Evolutionary conservation across 2,888 invertebrate species (phyloP).

Genomic region (Pheosia tremula): DNA sequence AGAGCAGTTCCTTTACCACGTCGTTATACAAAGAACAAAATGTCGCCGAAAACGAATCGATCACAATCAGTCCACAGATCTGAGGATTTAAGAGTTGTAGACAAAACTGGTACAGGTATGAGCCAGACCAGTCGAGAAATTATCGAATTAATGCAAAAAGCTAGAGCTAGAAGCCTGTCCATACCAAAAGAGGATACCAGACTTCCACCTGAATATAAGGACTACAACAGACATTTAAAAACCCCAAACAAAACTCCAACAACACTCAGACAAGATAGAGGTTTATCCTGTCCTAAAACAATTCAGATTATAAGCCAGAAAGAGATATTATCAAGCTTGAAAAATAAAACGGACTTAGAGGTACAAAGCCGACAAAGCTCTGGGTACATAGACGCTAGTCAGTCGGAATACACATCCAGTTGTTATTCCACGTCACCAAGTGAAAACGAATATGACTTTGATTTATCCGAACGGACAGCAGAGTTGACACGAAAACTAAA

Average conservation of each 20-base stretch:
- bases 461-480: slow-evolving; percentile 74
- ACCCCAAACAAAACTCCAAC: slow-evolving; percentile 81
- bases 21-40: slow-evolving; percentile 69
- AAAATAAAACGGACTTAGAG: slow-evolving; percentile 61
- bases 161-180: slow-evolving; percentile 77
- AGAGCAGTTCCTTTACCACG: slow-evolving; percentile 73
- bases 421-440: slow-evolving; percentile 81
- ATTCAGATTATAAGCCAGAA: slow-evolving; percentile 79
- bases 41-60: slow-evolving; percentile 75
- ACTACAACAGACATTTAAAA: slow-evolving; percentile 75
- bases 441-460: slow-evolving; percentile 81
- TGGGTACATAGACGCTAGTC: slow-evolving; percentile 79
- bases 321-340: slow-evolving; percentile 81
- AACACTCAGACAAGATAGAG: slow-evolving; percentile 63
- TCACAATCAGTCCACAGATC: slow-evolving; percentile 83
- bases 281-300: slow-evolving; percentile 81
- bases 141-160: slow-evolving; percentile 77
- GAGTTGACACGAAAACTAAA: slow-evolving; percentile 76
- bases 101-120: slow-evolving; percentile 71
- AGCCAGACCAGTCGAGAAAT: slow-evolving; percentile 79
- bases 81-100: slow-evolving; percentile 63
- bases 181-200: slow-evolving; percentile 80
- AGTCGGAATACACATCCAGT: slow-evolving; percentile 80
- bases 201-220: slow-evolving; percentile 63
- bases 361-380: slow-evolving; percentile 72